These are phyloP conservation scores for Machimus rusticus DNA, from an alignment of 2,888 invertebrate genomes.

Conservation along the genomic window DNA sequence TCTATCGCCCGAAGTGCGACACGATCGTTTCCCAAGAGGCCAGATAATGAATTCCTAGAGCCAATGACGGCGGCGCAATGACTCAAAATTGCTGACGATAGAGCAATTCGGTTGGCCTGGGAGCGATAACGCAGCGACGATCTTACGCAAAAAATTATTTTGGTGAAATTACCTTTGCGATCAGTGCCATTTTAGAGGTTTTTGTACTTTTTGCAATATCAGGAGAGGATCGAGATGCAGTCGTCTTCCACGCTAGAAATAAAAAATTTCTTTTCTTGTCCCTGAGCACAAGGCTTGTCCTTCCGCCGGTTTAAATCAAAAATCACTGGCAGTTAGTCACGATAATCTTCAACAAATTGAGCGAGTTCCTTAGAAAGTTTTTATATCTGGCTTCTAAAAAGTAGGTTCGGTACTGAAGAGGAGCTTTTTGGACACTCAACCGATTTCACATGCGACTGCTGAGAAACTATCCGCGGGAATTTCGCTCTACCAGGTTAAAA, in stretches of 20 bases:
- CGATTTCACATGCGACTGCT: background rate
- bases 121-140: background rate
- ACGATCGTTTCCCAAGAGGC: background rate
- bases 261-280: background rate
- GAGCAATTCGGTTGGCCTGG: background rate
- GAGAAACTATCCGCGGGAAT: background rate
- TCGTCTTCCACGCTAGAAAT: background rate
- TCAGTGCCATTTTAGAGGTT: background rate
- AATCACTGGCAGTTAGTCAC: background rate
- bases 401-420: background rate
- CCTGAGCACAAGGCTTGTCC: background rate
- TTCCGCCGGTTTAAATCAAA: background rate
- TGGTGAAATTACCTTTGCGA: slow-evolving; percentile 3
- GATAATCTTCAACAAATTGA: background rate
- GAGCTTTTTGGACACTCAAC: background rate
- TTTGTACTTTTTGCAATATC: background rate
- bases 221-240: background rate
- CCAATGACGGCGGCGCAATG: background rate
- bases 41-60: background rate
- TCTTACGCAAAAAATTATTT: background rate
- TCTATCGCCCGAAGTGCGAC: background rate
- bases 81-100: background rate
- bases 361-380: background rate
- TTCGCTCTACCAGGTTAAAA: background rate
- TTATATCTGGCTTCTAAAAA: background rate